A percentile compares a stretch with the other conserved stretches of the same genome.
These are phyloP conservation scores for Shinisaurus crocodilurus DNA, from an alignment of 2,113 vertebrate genomes.

Conservation along the genomic window DNA sequence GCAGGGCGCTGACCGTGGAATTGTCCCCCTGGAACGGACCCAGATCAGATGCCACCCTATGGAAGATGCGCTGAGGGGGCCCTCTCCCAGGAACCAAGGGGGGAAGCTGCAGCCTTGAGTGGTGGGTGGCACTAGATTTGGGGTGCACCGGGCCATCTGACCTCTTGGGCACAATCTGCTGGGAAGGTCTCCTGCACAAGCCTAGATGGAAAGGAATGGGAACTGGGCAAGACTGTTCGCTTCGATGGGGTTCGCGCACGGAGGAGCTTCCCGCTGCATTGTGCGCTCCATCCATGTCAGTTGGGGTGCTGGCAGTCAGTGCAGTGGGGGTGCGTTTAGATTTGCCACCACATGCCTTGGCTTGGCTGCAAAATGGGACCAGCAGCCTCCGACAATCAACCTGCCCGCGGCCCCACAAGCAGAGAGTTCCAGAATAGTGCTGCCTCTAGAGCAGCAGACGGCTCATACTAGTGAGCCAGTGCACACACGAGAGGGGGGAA, in stretches of 20 bases:
- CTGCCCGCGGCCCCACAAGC: no score
- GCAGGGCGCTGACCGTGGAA: conserved; percentile 7
- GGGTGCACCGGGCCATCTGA: not conserved
- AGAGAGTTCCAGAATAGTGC: no score
- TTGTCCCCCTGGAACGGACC: not conserved
- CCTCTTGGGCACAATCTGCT: not conserved
- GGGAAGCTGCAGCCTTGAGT: no score
- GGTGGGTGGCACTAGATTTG: not conserved
- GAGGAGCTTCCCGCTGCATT: not conserved
- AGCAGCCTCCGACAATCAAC: not conserved
- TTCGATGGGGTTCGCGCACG: not conserved
- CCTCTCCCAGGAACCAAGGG: not conserved
- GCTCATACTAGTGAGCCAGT: no score
- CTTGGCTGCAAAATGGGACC: not conserved
- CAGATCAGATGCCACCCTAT: no score
- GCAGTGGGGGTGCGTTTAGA: not conserved
- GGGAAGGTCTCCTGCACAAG: not conserved
- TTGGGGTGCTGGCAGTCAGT: no score
- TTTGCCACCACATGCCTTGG: not conserved
- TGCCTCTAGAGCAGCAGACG: no score
- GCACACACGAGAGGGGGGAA: no score
- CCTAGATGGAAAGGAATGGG: not conserved
- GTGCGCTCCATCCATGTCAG: not conserved
- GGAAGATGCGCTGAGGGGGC: not conserved
- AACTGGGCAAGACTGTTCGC: not conserved